phyloP scores from a whole-genome alignment of 2,113 vertebrate genomes.

The Tyto alba region DNA sequence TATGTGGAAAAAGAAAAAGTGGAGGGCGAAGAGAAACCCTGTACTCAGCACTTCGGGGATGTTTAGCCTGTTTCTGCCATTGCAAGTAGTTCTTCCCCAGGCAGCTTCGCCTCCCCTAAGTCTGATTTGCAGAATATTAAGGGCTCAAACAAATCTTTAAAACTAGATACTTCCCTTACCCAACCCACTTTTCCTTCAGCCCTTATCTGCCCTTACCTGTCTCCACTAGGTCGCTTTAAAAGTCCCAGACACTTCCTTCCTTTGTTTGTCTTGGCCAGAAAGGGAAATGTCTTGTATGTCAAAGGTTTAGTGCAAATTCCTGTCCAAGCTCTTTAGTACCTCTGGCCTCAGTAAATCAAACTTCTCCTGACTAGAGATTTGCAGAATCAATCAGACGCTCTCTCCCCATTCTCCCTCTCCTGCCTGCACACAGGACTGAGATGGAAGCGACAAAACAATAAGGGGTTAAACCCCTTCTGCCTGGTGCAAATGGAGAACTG shows the following conservation, averaged over 20 bases:
- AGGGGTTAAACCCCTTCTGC: neutral
- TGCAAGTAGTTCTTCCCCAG: neutral
- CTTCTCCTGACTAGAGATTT: neutral
- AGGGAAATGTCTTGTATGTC: conserved; percentile 62
- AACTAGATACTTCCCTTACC: conserved; percentile 27
- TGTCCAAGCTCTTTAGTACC: conserved; percentile 7
- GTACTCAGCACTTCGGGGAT: neutral
- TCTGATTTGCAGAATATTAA: neutral
- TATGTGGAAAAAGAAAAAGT: neutral
- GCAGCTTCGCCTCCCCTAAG: neutral
- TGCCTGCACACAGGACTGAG: neutral
- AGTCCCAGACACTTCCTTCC: conserved; percentile 66
- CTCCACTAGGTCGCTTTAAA: conserved; percentile 42
- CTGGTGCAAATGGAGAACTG: neutral
- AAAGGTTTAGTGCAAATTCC: conserved; percentile 43
- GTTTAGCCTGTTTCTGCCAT: neutral
- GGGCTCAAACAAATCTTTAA: neutral
- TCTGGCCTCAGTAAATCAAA: conserved; percentile 2
- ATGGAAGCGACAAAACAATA: neutral
- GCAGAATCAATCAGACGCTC: neutral
- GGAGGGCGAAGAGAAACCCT: fast-evolving
- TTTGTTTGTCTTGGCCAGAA: conserved; percentile 64
- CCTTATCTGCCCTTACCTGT: conserved; percentile 66
- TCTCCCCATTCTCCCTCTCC: neutral
- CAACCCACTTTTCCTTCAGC: conserved; percentile 54